A percentile compares a stretch with the other conserved stretches of the same genome.
These are phyloP conservation scores for Mareca penelope DNA, from an alignment of 2,797 vertebrate species.

Conservation along the genomic window DNA sequence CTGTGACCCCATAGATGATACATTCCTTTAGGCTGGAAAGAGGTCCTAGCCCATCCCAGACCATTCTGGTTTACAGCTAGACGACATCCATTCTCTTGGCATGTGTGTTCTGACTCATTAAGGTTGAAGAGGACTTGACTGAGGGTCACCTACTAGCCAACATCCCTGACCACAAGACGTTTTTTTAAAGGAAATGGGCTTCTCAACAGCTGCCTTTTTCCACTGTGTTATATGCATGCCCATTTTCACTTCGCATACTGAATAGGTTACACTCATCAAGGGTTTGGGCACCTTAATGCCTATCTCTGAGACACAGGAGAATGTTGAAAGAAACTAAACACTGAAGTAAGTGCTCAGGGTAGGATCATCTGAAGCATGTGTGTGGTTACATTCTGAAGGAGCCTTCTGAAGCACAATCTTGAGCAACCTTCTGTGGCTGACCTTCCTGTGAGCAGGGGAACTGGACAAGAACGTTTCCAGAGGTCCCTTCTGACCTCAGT, in stretches of 20 bases:
- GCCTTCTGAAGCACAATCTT: neutral
- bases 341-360: neutral
- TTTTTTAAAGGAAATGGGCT: neutral
- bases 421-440: neutral
- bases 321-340: neutral
- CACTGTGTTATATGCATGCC: fast-evolving
- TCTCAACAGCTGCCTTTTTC: neutral
- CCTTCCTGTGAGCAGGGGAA: neutral
- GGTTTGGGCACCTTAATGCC: neutral
- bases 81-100: too few relatives aligned
- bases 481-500: neutral
- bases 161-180: neutral
- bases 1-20: neutral
- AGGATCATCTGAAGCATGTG: neutral
- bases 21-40: neutral
- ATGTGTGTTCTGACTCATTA: too few relatives aligned
- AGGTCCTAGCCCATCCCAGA: neutral
- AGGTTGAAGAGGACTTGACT: neutral
- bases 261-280: neutral
- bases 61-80: neutral
- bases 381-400: neutral
- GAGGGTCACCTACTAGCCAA: neutral
- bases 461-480: neutral
- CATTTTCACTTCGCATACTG: neutral
- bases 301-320: neutral